Conservation (phyloP, 2,797 vertebrate species). For the Streptopelia turtur region DNA sequence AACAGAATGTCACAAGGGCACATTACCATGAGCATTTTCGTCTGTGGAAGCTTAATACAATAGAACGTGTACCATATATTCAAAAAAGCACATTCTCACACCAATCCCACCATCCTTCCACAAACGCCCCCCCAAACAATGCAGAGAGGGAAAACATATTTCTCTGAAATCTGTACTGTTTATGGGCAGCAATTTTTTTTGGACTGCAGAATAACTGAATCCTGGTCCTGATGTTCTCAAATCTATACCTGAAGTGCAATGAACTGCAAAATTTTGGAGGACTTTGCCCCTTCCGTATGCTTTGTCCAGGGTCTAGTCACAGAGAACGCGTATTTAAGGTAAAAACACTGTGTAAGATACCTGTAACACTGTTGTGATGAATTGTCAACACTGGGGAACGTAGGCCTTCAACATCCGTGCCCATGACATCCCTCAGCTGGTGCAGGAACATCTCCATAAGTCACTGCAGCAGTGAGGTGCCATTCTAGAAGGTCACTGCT, state of each 20-base stretch:
- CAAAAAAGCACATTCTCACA: neutral
- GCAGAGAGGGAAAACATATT: neutral
- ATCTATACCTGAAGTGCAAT: neutral
- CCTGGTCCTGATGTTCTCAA: neutral
- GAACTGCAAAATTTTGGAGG: neutral
- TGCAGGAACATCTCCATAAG: neutral
- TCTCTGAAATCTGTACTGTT: neutral
- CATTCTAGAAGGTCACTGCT: neutral
- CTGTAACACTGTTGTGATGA: neutral
- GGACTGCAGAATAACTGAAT: neutral
- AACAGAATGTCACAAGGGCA: conserved; percentile 40
- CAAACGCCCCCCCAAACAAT: neutral
- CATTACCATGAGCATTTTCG: conserved; percentile 53
- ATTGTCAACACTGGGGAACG: neutral
- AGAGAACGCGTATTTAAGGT: neutral
- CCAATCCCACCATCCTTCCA: neutral
- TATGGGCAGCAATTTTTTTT: neutral
- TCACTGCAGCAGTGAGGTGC: neutral
- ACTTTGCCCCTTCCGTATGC: neutral
- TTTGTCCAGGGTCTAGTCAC: neutral
- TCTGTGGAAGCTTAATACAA: conserved; percentile 41
- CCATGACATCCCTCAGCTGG: neutral
- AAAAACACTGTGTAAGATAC: neutral
- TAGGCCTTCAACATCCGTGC: fast-evolving
- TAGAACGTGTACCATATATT: conserved; percentile 10